These are phyloP conservation scores for Caenorhabditis macrosperma DNA, from an alignment of 2,888 invertebrate species.

Conservation along the genomic window DNA sequence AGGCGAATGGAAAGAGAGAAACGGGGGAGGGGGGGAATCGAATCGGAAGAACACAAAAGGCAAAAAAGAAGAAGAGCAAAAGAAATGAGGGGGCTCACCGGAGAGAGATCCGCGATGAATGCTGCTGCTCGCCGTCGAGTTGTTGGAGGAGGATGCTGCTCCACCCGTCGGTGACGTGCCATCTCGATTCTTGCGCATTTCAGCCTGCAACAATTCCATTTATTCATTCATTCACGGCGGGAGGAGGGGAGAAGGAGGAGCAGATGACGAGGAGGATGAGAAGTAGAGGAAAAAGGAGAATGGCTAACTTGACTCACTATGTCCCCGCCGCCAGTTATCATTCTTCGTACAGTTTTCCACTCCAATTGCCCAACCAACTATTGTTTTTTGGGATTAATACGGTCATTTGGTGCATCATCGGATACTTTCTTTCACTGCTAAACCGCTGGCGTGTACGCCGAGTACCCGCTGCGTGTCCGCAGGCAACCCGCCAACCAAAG, in stretches of 20 bases:
- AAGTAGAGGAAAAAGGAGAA: neutral
- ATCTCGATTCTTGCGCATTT: slow-evolving; percentile 53
- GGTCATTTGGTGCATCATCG: no score
- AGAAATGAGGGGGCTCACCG: slow-evolving; percentile 16
- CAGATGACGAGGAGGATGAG: neutral
- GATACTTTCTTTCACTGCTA: no score
- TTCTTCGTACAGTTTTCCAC: no score
- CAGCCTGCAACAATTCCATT: slow-evolving; percentile 38
- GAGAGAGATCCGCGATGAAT: slow-evolving; percentile 38
- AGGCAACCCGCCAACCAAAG: no score
- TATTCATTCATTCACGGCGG: slow-evolving; percentile 7
- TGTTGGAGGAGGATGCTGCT: neutral
- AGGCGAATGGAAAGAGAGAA: no score
- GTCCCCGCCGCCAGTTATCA: no score
- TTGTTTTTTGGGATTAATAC: no score
- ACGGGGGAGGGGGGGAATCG: no score
- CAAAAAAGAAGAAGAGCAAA: neutral
- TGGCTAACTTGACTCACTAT: no score
- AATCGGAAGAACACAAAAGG: neutral
- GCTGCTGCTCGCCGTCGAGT: slow-evolving; percentile 1
- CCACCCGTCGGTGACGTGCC: slow-evolving; percentile 1
- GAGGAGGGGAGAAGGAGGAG: slow-evolving; percentile 22
- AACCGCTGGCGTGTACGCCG: no score
- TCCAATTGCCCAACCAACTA: no score
- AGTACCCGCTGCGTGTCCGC: no score